Conservation (phyloP, 2,113 vertebrate species). For the Heloderma charlesbogerti region DNA sequence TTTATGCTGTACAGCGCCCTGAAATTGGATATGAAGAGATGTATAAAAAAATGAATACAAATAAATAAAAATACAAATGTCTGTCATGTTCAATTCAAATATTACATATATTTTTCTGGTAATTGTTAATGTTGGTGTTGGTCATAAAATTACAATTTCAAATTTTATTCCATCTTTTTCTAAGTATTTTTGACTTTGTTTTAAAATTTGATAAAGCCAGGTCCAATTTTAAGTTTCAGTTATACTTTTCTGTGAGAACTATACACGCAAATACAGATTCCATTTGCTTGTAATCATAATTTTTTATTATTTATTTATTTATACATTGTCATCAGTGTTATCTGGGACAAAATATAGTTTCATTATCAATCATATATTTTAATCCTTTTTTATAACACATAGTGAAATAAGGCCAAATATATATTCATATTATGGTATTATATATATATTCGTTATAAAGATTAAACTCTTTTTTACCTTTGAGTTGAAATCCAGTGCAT, state of each 20-base stretch:
- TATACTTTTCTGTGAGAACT: neutral
- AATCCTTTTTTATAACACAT: neutral
- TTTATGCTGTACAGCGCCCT: neutral
- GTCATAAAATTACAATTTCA: neutral
- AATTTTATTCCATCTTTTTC: neutral
- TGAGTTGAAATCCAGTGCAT: slow-evolving; percentile 97
- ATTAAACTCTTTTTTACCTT: slow-evolving; percentile 82
- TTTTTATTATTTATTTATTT: neutral
- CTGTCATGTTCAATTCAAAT: neutral
- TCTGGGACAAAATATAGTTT: neutral
- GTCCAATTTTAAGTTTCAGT: neutral
- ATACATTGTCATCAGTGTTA: neutral
- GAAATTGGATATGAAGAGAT: neutral
- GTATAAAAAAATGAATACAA: neutral
- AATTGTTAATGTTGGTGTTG: neutral
- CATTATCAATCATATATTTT: neutral
- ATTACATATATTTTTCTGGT: neutral
- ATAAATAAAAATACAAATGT: neutral
- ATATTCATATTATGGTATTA: neutral
- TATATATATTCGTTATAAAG: neutral
- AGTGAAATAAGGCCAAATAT: neutral
- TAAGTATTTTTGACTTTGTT: neutral
- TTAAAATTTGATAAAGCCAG: neutral
- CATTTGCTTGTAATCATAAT: neutral
- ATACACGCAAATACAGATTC: neutral